Base-by-base conservation (phyloP, 2,113 vertebrate species). In the Triplophysa siluroides region DNA sequence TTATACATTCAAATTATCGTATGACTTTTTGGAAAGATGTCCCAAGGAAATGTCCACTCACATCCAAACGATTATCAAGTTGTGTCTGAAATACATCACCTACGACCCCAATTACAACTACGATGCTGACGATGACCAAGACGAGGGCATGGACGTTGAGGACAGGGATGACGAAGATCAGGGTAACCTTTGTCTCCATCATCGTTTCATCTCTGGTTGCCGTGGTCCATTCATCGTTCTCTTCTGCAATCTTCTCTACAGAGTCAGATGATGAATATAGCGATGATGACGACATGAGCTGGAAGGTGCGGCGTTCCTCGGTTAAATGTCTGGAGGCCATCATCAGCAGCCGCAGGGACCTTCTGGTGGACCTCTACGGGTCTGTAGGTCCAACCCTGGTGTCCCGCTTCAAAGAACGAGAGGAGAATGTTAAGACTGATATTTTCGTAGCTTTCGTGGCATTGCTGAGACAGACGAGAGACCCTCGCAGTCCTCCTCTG, bases 91-190 rank as follows among this genome's bases (percentile, higher is more conserved):
- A 86, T 98, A 95, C 83, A 88, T 98, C 83, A 95, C 95, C 64
- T 95, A 96, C 1, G 96, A 98, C 86, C 97, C 97, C 0, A 98
- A 98, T 90, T 98, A 98, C 85, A 96, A 96, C 89, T 96, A 96
- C 0, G 94, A 95, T 38, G 94, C 90, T 0, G 95, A 96, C 0
- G 94, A 93, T 18, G 91, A 93, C 0, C 92, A 95, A 24, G 95
- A 95, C 3, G 92, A 94, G 26, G 91, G 88, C 73, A 98, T 98
- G 97, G 96, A 98, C 83, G 91, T 92, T 0, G 95, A 94, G 81
- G 94, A 94, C 9, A 93, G 89, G 9, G 93, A 94, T 1, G 93
- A 94, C 85, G 95, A 96, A 86, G 96, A 96, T 84, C 92, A 93
- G 33, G 82, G 84, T 85, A 18, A 33, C 41, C 10, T 33, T 62